Conservation (phyloP, 2,888 invertebrate genomes). For the Drosophila mulleri region DNA sequence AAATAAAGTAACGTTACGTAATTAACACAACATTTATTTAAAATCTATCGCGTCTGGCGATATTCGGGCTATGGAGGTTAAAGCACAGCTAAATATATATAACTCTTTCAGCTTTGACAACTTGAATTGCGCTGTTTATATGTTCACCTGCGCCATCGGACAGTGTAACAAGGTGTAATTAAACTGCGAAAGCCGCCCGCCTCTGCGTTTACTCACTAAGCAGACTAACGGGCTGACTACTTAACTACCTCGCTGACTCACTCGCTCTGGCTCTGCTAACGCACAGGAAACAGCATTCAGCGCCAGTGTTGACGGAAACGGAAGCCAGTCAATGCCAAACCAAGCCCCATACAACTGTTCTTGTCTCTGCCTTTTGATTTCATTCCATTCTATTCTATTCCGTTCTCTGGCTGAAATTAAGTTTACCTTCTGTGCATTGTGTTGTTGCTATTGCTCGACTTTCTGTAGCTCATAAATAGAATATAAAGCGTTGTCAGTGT, state of each 20-base stretch:
- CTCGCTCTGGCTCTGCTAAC: slow-evolving; percentile 12
- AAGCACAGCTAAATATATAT: background rate
- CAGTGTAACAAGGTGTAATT: slow-evolving; percentile 31
- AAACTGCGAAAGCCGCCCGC: slow-evolving; percentile 43
- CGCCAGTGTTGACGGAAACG: slow-evolving; percentile 66
- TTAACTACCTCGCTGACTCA: slow-evolving; percentile 22
- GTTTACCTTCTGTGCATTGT: slow-evolving; percentile 35
- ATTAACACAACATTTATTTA: background rate
- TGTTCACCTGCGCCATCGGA: slow-evolving; percentile 1
- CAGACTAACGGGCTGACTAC: slow-evolving; percentile 60
- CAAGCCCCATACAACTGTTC: slow-evolving; percentile 11
- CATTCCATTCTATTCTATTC: slow-evolving; percentile 18
- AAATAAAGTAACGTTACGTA: background rate
- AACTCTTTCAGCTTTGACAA: background rate
- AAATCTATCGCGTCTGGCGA: background rate
- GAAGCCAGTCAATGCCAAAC: slow-evolving; percentile 42
- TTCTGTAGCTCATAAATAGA: slow-evolving; percentile 38
- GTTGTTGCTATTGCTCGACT: slow-evolving; percentile 18
- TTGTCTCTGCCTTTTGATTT: slow-evolving; percentile 10
- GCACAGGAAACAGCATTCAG: slow-evolving; percentile 57
- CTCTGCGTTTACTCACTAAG: slow-evolving; percentile 52
- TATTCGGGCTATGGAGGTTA: too few relatives aligned
- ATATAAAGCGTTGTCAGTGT: slow-evolving; percentile 45
- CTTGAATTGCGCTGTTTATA: slow-evolving; percentile 12
- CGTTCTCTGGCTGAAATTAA: slow-evolving; percentile 21